These are phyloP conservation scores for Pentalonia nigronervosa DNA, from an alignment of 1,140 invertebrate species.

Conservation along the genomic window DNA sequence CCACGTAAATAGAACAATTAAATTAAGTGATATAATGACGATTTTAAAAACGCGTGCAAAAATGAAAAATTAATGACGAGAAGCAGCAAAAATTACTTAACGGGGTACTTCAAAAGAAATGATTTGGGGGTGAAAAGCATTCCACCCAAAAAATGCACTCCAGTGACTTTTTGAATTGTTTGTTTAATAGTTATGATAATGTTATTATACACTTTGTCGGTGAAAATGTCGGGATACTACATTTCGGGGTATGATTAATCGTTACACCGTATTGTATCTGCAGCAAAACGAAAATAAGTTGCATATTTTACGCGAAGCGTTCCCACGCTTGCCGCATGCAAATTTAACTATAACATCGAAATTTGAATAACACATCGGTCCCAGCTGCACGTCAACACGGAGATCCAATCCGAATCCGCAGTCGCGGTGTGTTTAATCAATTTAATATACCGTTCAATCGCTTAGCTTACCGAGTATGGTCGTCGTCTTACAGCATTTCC, in stretches of 20 bases:
- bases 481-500: background rate
- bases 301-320: background rate
- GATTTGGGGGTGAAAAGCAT: background rate
- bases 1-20: too few relatives aligned
- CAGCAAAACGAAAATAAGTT: background rate
- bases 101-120: background rate
- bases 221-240: background rate
- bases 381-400: constrained; percentile 10
- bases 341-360: background rate
- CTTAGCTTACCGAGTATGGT: background rate
- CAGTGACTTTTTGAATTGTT: background rate
- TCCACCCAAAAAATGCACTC: background rate
- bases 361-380: constrained; percentile 40
- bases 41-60: too few relatives aligned
- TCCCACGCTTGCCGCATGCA: background rate
- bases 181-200: background rate
- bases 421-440: background rate
- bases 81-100: background rate
- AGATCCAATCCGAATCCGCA: background rate
- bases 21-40: too few relatives aligned
- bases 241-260: constrained; percentile 7
- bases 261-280: background rate
- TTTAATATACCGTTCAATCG: background rate
- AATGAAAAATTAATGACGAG: too few relatives aligned
- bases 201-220: background rate